Conservation (phyloP, 2,797 vertebrate species). For the Xyrichtys novacula region DNA sequence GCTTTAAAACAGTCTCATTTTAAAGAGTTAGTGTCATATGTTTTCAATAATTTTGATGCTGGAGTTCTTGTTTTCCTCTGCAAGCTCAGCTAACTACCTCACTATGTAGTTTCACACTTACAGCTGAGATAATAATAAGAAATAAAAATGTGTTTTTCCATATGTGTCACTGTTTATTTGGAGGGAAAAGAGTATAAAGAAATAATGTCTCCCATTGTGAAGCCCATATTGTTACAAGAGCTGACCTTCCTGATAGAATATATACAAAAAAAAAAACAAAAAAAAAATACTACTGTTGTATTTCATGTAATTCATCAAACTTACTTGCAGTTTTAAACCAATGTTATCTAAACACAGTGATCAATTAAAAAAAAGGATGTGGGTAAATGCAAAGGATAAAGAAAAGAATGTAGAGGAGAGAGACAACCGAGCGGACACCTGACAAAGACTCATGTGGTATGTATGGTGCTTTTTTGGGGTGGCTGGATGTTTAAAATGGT, state of each 20-base stretch:
- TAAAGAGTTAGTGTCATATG: no score
- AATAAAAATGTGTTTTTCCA: background rate
- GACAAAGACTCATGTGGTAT: slow-evolving; percentile 30
- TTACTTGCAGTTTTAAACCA: no score
- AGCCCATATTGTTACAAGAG: background rate
- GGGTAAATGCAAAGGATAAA: slow-evolving; percentile 15
- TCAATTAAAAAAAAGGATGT: background rate
- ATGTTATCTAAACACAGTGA: background rate
- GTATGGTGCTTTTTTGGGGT: slow-evolving; percentile 31
- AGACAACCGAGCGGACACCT: slow-evolving; percentile 36
- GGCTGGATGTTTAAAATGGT: slow-evolving; percentile 58
- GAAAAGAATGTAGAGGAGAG: no score
- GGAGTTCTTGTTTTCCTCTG: no score
- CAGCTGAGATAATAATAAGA: no score
- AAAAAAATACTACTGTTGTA: background rate
- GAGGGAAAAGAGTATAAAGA: background rate
- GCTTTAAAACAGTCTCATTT: no score
- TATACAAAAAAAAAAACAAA: background rate
- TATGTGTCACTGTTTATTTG: no score
- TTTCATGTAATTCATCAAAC: background rate
- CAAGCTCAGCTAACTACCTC: background rate
- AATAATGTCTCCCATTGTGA: background rate
- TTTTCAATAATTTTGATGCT: no score
- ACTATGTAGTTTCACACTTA: no score
- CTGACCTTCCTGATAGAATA: no score